Evolutionary conservation across 2,797 vertebrate species (phyloP).

Genomic region (Harpagifer antarcticus): DNA sequence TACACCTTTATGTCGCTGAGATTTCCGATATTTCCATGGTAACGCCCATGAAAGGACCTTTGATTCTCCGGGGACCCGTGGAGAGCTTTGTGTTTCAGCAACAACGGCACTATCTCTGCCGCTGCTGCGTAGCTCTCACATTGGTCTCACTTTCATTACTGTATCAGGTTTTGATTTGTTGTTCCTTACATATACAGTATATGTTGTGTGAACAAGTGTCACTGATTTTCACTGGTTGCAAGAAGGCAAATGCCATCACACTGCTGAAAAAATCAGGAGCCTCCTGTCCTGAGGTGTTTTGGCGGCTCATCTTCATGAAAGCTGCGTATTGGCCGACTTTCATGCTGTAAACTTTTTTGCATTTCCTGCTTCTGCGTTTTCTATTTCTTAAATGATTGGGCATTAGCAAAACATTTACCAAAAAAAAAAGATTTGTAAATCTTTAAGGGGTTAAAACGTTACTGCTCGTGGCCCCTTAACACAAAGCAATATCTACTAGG

Average conservation of each 20-base stretch:
- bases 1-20: constrained; percentile 14
- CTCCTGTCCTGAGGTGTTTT: constrained; percentile 6
- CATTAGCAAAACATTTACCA: not conserved
- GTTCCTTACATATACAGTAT: not conserved
- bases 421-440: constrained; percentile 3
- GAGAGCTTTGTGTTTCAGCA: no score
- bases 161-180: constrained; percentile 3
- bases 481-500: not conserved
- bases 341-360: not conserved
- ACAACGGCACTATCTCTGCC: not conserved
- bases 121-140: constrained; percentile 10
- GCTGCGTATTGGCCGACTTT: constrained; percentile 20
- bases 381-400: not conserved
- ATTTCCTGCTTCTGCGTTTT: not conserved
- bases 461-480: not conserved
- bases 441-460: not conserved
- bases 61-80: constrained; percentile 45
- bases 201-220: not conserved
- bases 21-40: constrained; percentile 63
- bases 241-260: not conserved
- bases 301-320: constrained; percentile 16
- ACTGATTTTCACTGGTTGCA: not conserved
- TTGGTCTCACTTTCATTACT: constrained; percentile 27
- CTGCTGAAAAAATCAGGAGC: constrained; percentile 10
- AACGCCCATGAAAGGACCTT: constrained; percentile 47